Percentiles rank a stretch among this genome's conserved stretches.
phyloP scores from a whole-genome alignment of 2,888 invertebrate genomes.

The Salpingus planirostris region DNA sequence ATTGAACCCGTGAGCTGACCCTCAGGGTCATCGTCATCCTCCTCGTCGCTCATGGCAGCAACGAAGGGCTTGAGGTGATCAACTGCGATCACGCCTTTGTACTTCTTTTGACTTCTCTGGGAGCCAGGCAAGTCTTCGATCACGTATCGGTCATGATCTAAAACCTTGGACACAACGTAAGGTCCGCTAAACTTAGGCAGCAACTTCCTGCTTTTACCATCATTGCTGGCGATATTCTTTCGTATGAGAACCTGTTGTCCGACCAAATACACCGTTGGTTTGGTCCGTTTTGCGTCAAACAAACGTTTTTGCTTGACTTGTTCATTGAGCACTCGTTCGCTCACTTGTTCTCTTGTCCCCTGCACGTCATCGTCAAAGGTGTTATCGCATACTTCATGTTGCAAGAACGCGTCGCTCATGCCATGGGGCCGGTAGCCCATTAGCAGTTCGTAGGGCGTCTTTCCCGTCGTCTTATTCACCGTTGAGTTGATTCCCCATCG shows the following conservation, averaged over 20 bases:
- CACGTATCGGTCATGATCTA: neutral
- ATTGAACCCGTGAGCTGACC: no score
- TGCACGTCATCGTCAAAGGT: neutral
- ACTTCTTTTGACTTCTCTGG: neutral
- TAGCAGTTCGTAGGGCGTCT: constrained; percentile 8
- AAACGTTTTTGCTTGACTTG: no score
- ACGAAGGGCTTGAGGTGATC: neutral
- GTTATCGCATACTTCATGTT: neutral
- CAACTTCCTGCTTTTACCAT: neutral
- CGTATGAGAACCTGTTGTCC: neutral
- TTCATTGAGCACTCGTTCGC: neutral
- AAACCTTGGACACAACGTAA: constrained; percentile 1
- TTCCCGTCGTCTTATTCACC: constrained; percentile 16
- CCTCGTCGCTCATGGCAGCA: no score
- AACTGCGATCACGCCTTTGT: neutral
- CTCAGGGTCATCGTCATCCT: no score
- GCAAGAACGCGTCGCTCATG: neutral
- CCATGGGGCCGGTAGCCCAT: constrained; percentile 5
- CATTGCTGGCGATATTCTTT: neutral
- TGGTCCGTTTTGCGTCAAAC: neutral
- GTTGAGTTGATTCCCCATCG: constrained; percentile 17
- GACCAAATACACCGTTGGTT: neutral
- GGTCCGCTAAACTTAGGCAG: constrained; percentile 3
- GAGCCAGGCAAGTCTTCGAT: neutral
- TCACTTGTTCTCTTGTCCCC: constrained; percentile 3